Conservation (phyloP, 2,113 vertebrate genomes). For the Pyxicephalus adspersus region DNA sequence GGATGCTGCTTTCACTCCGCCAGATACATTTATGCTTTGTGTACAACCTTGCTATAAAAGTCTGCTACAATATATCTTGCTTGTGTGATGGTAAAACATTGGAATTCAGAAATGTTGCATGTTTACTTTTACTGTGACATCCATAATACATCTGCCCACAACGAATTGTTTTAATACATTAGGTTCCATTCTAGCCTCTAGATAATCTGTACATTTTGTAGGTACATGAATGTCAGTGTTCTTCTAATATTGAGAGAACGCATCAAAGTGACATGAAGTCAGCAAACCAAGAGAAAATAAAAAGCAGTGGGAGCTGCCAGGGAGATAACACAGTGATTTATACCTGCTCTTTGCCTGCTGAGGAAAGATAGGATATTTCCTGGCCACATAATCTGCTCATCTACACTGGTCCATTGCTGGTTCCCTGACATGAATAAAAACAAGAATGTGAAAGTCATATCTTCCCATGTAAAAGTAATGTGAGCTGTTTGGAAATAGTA, state of each 20-base stretch:
- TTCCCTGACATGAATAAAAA: constrained; percentile 17
- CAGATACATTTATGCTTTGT: no score
- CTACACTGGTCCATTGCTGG: constrained; percentile 1
- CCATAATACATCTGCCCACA: constrained; percentile 21
- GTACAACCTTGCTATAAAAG: neutral
- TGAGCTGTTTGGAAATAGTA: neutral
- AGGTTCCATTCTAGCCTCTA: neutral
- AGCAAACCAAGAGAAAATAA: constrained; percentile 42
- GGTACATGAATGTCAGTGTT: constrained; percentile 20
- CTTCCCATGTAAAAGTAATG: constrained; percentile 9
- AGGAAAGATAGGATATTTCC: constrained; percentile 21
- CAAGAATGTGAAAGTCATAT: constrained; percentile 24
- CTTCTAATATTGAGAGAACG: constrained; percentile 17
- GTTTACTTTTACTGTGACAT: constrained; percentile 12
- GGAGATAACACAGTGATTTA: constrained; percentile 32
- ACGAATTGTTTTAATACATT: constrained; percentile 4
- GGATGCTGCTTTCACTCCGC: no score
- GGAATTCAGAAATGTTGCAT: neutral
- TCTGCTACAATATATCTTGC: neutral
- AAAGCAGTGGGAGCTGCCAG: constrained; percentile 5
- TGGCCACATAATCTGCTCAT: constrained; percentile 25
- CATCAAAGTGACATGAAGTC: constrained; percentile 29
- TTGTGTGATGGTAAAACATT: constrained; percentile 7
- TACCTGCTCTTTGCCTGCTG: neutral
- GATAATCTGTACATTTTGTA: constrained; percentile 11